These are phyloP conservation scores for Tetraodon nigroviridis DNA, from an alignment of 2,113 vertebrate species.

Conservation along the genomic window DNA sequence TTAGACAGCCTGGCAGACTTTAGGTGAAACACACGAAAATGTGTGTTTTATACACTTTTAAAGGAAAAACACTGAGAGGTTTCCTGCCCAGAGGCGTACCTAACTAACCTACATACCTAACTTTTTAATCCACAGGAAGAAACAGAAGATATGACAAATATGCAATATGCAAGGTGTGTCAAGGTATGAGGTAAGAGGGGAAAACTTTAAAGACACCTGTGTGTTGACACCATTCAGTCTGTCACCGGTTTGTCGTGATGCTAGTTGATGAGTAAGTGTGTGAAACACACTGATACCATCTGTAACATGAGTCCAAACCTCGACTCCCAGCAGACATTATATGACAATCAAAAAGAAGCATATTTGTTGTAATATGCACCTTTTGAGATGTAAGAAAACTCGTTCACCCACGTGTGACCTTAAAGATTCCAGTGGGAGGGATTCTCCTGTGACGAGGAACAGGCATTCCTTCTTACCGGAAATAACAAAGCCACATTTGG, in stretches of 20 bases:
- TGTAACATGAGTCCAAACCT: background rate
- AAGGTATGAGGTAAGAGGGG: slow-evolving; percentile 36
- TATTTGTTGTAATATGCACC: no score
- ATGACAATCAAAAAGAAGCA: no score
- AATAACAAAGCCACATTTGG: no score
- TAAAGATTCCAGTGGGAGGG: no score
- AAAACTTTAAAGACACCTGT: slow-evolving; percentile 10
- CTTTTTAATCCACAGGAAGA: background rate
- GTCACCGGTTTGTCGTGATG: slow-evolving; percentile 18
- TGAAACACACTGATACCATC: slow-evolving; percentile 3
- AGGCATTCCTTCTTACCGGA: no score
- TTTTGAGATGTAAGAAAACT: no score
- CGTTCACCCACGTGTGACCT: no score
- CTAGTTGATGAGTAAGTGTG: slow-evolving; percentile 5
- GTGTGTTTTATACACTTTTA: background rate
- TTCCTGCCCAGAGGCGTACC: background rate
- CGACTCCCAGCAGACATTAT: no score
- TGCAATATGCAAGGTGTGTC: slow-evolving; percentile 20
- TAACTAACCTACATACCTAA: no score
- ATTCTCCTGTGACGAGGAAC: no score
- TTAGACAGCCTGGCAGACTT: background rate
- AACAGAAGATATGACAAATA: slow-evolving; percentile 1
- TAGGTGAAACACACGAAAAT: background rate
- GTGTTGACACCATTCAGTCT: slow-evolving; percentile 3
- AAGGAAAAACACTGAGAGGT: slow-evolving; percentile 4